Evolutionary conservation across 2,888 invertebrate genomes (phyloP).

Genomic region (Ormyrus rosae): DNA sequence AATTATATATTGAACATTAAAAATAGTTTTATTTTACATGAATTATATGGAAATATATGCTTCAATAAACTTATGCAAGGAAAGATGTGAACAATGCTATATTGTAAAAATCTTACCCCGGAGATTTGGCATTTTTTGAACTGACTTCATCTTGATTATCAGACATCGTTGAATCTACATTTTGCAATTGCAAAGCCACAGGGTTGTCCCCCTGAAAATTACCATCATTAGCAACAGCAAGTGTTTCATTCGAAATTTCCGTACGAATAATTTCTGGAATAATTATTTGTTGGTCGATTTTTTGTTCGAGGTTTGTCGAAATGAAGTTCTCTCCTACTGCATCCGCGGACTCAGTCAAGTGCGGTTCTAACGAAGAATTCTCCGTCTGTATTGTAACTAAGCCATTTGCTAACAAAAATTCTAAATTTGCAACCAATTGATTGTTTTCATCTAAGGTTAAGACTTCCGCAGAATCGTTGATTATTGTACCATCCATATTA

Average conservation of each 20-base stretch:
- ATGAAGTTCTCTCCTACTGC: neutral
- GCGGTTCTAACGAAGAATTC: constrained; percentile 64
- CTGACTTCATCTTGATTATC: neutral
- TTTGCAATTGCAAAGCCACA: constrained; percentile 55
- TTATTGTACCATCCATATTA: constrained; percentile 66
- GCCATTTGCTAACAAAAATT: constrained; percentile 68
- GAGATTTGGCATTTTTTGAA: constrained; percentile 30
- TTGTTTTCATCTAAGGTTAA: constrained; percentile 67
- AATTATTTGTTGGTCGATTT: constrained; percentile 2
- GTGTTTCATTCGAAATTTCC: neutral
- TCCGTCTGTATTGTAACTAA: constrained; percentile 76
- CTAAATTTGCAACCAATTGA: constrained; percentile 70
- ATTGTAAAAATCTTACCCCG: constrained; percentile 24
- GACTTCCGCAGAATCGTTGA: constrained; percentile 73
- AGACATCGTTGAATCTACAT: constrained; percentile 24
- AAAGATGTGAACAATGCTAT: neutral
- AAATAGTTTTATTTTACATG: neutral
- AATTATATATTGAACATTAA: neutral
- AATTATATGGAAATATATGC: neutral
- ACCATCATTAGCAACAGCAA: neutral
- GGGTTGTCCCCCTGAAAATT: constrained; percentile 55
- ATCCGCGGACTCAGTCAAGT: too few relatives aligned
- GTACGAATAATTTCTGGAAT: neutral
- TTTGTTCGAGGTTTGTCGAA: constrained; percentile 3
- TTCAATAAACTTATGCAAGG: neutral